Percentiles rank a stretch among this genome's conserved stretches.
Conservation (phyloP, 2,113 vertebrate genomes). For the Eudyptes chrysolophus region DNA sequence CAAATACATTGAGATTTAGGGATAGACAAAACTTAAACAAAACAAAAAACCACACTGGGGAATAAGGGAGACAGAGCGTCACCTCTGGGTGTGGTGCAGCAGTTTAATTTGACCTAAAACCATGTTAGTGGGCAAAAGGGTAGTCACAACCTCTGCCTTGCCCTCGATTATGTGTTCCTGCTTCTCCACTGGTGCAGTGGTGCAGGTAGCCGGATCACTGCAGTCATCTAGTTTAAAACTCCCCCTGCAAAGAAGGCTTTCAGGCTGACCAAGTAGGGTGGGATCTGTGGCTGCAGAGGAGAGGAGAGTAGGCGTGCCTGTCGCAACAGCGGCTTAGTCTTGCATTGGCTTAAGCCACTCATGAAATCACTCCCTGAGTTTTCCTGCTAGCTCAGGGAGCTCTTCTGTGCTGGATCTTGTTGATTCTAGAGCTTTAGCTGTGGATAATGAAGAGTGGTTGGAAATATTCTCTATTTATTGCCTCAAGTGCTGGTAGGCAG, state of each 20-base stretch:
- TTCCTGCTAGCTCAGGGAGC: neutral
- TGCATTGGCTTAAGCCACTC: neutral
- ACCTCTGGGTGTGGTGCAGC: neutral
- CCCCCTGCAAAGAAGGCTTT: neutral
- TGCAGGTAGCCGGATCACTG: neutral
- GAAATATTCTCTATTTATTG: neutral
- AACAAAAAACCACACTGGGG: neutral
- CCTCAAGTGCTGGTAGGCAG: neutral
- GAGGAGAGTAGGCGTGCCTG: neutral
- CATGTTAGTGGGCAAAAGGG: neutral
- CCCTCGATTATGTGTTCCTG: neutral
- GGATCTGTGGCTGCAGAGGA: neutral
- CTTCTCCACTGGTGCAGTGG: neutral
- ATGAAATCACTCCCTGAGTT: neutral
- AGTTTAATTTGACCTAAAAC: neutral
- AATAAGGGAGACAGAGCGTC: neutral
- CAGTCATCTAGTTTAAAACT: neutral
- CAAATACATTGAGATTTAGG: neutral
- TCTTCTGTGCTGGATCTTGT: neutral
- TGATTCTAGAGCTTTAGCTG: neutral
- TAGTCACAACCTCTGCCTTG: neutral
- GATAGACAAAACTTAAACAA: neutral
- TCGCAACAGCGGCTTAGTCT: neutral
- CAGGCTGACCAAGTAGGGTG: neutral
- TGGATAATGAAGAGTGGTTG: neutral